Evolutionary conservation across 2,888 invertebrate species (phyloP), one percentile per base, ranked within the genome.

Genomic region (Abrostola tripartita): DNA sequence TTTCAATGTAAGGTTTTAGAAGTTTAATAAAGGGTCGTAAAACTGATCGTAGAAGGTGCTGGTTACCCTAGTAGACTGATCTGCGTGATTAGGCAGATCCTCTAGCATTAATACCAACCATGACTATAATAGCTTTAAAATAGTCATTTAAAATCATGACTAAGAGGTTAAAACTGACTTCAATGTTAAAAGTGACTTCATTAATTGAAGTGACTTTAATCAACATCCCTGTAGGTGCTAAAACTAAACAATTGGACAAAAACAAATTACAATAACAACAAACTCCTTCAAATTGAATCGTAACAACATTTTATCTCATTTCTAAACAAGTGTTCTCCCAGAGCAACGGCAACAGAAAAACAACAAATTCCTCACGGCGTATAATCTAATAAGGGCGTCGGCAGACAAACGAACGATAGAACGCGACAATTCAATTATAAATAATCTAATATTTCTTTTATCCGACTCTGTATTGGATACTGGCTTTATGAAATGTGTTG

Each of bases 361-460:
- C 69, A 74, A 65, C 64, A 67, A 74, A 65, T 70, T 78, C 65
- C 65, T 63, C 61, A 61, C 61, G 53, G 61, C 67, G 67, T 52
- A 56, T 79, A 78, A 78, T 74, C 65, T 75, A 71, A 78, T 79
- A 77, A 77, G 61, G 64, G 59, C 66, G 74, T 61, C 35, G 51
- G 52, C 54, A 64, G 74, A 78, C 78, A 78, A 81, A 79, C 72
- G 66, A 73, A 78, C 75, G 66, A 64, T 73, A 76, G 65, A 68
- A 64, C 79, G 62, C 62, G 65, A 65, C 76, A 73, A 81, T 81
- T 78, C 79, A 81, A 81, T 81, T 81, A 81, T 78, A 74, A 81
- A 81, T 81, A 81, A 81, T 81, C 74, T 76, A 82, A 81, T 81
- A 81, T 68, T 81, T 71, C 44, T 68, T 68, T 73, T 68, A 75